Conservation (phyloP, 2,113 vertebrate species). For the Mustelus asterias region DNA sequence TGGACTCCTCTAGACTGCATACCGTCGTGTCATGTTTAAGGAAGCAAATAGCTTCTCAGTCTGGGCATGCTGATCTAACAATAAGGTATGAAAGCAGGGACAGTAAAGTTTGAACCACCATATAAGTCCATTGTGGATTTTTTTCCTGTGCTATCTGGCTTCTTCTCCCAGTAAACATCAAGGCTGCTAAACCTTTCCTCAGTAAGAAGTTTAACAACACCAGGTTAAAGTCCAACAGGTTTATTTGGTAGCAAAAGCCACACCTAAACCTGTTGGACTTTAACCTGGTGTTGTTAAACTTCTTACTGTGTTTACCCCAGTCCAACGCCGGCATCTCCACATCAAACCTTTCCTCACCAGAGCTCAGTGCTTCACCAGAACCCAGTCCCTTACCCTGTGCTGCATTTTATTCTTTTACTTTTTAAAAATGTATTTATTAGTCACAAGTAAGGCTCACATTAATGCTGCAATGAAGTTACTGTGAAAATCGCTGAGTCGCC, state of each 20-base stretch:
- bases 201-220: too few relatives aligned
- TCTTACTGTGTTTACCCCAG: too few relatives aligned
- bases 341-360: neutral
- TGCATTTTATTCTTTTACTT: neutral
- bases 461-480: too few relatives aligned
- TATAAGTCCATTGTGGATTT: neutral
- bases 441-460: too few relatives aligned
- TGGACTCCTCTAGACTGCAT: neutral
- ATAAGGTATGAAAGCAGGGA: neutral
- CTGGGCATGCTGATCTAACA: neutral
- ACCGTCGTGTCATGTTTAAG: neutral
- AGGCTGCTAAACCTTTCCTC: neutral
- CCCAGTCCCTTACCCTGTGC: too few relatives aligned
- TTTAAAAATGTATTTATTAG: too few relatives aligned
- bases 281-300: too few relatives aligned
- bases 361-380: neutral
- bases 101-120: neutral
- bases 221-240: too few relatives aligned
- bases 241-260: too few relatives aligned
- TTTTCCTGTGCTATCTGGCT: neutral
- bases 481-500: too few relatives aligned
- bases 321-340: too few relatives aligned
- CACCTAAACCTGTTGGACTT: too few relatives aligned
- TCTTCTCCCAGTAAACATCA: neutral
- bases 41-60: neutral